These are phyloP conservation scores for Styela clava DNA, from an alignment of 23 tunicate genomes.

Conservation along the genomic window DNA sequence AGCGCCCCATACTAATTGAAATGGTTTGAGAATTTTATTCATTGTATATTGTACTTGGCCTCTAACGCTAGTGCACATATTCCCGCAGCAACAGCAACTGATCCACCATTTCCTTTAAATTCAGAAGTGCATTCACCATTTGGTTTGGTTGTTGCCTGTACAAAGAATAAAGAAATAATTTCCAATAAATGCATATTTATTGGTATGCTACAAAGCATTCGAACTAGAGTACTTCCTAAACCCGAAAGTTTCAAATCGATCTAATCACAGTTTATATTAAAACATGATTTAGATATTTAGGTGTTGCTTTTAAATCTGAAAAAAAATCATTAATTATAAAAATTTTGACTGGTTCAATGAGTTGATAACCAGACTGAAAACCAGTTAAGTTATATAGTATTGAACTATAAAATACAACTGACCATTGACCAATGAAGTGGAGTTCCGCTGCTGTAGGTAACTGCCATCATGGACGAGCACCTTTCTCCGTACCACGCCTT, in stretches of 20 bases:
- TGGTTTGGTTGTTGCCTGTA: neutral
- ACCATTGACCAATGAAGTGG: neutral
- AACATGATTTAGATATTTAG: too few species aligned
- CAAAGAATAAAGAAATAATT: too few species aligned
- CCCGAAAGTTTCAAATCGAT: too few species aligned
- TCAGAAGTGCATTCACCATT: neutral
- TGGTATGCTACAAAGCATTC: too few species aligned
- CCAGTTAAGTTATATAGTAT: too few species aligned
- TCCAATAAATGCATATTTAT: too few species aligned
- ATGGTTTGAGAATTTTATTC: neutral
- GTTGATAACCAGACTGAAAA: neutral
- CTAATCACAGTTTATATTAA: too few species aligned
- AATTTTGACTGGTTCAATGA: neutral
- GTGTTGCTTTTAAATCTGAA: too few species aligned
- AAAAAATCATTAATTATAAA: too few species aligned
- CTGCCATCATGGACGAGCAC: neutral
- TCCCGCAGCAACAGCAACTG: neutral
- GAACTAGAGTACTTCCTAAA: too few species aligned
- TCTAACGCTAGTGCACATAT: neutral
- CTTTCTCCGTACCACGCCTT: slow-evolving; percentile 4
- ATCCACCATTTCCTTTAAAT: neutral
- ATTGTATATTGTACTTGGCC: neutral
- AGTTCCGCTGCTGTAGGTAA: neutral
- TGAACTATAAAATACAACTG: too few species aligned
- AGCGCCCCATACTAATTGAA: too few species aligned